A percentile compares a stretch with the other conserved stretches of the same genome.
Conservation (phyloP, 2,113 vertebrate genomes). For the Oenanthe oenanthe region DNA sequence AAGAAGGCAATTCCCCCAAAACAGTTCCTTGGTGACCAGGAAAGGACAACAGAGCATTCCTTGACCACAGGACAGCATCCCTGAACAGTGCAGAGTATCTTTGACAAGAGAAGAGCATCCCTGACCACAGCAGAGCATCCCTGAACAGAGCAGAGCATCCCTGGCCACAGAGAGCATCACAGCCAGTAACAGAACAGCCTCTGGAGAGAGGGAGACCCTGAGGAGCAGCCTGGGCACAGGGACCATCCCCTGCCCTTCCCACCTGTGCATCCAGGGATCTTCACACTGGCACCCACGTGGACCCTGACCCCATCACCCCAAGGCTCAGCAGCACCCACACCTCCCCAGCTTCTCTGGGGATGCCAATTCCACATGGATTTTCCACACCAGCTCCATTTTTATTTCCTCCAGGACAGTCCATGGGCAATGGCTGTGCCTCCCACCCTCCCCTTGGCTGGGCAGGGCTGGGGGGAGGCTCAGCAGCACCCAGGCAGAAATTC, state of each 20-base stretch:
- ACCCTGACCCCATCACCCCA: background rate
- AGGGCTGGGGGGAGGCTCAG: background rate
- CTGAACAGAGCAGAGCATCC: too few relatives aligned
- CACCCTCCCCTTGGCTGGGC: background rate
- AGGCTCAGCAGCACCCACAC: background rate
- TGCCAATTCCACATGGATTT: accelerated
- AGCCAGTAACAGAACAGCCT: background rate
- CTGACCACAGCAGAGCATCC: background rate
- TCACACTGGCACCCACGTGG: accelerated
- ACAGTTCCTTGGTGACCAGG: background rate
- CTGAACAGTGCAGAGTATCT: too few relatives aligned
- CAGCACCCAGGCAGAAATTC: background rate
- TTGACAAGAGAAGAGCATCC: accelerated
- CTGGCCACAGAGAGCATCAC: too few relatives aligned
- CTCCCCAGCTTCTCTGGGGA: accelerated
- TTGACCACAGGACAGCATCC: too few relatives aligned
- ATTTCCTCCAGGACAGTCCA: background rate
- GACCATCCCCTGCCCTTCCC: background rate
- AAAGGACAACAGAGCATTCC: too few relatives aligned
- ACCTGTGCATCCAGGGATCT: background rate
- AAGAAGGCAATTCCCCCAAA: background rate
- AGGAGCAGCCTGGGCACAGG: background rate
- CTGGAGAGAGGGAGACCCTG: background rate
- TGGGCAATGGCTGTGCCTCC: accelerated
- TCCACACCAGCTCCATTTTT: background rate